phyloP scores from a whole-genome alignment of 2,888 invertebrate species.

The Mythimna pallens region DNA sequence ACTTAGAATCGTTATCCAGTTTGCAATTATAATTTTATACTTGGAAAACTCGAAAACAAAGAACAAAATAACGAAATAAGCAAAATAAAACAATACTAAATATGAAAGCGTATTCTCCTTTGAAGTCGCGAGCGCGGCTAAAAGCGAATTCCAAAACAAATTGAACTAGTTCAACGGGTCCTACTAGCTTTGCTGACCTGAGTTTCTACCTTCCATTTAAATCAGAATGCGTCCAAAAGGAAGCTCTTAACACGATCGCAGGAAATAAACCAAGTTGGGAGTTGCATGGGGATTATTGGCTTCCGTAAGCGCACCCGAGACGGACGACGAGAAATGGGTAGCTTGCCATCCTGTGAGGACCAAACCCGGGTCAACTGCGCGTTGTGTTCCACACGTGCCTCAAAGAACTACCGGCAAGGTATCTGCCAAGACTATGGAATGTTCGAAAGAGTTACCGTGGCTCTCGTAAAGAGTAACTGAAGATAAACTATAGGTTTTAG shows the following conservation, averaged over 20 bases:
- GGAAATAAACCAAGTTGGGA: slow-evolving; percentile 63
- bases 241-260: slow-evolving; percentile 61
- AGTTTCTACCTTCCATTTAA: slow-evolving; percentile 60
- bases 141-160: slow-evolving; percentile 50
- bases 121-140: slow-evolving; percentile 39
- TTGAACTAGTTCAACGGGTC: slow-evolving; percentile 44
- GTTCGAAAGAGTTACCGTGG: too few relatives aligned
- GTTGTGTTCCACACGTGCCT: too few relatives aligned
- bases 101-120: slow-evolving; percentile 39
- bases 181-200: slow-evolving; percentile 49
- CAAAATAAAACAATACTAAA: slow-evolving; percentile 40
- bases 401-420: too few relatives aligned
- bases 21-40: slow-evolving; percentile 46
- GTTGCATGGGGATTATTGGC: too few relatives aligned
- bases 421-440: too few relatives aligned
- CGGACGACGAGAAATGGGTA: too few relatives aligned
- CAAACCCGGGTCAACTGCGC: too few relatives aligned
- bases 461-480: too few relatives aligned
- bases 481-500: too few relatives aligned
- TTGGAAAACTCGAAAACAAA: slow-evolving; percentile 33
- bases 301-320: too few relatives aligned
- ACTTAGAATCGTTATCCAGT: slow-evolving; percentile 31
- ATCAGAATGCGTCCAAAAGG: slow-evolving; percentile 48
- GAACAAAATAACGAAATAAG: slow-evolving; percentile 21
- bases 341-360: too few relatives aligned